phyloP scores from a whole-genome alignment of 2,888 invertebrate species.

The Drepanosiphum platanoidis region DNA sequence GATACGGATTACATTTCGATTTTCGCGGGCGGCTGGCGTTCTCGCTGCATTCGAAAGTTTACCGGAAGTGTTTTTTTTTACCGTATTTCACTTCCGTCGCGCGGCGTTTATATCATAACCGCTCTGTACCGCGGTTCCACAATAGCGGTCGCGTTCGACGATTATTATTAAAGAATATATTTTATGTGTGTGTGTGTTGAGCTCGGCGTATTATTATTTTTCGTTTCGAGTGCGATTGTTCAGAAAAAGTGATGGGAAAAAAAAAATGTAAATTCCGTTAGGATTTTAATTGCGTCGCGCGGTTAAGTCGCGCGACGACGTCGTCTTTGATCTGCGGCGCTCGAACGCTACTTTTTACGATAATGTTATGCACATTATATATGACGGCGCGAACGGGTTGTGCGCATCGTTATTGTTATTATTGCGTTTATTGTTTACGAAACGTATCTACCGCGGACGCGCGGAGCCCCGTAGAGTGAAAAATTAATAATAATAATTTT shows the following conservation, averaged over 20 bases:
- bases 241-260: too few relatives aligned
- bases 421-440: background rate
- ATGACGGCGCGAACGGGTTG: rapidly evolving
- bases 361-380: background rate
- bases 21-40: background rate
- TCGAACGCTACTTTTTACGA: background rate
- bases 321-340: background rate
- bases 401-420: background rate
- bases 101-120: background rate
- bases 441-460: background rate
- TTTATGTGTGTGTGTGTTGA: too few relatives aligned
- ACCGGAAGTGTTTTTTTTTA: background rate
- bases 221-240: background rate
- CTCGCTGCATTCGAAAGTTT: background rate
- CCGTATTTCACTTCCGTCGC: background rate
- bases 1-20: background rate
- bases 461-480: background rate
- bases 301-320: background rate
- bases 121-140: background rate
- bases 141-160: background rate
- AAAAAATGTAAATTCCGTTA: background rate
- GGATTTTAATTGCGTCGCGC: background rate
- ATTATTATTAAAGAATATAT: background rate
- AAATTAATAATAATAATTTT: background rate
- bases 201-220: background rate